Conservation (phyloP, 2,113 vertebrate species). For the Misgurnus mizolepis region DNA sequence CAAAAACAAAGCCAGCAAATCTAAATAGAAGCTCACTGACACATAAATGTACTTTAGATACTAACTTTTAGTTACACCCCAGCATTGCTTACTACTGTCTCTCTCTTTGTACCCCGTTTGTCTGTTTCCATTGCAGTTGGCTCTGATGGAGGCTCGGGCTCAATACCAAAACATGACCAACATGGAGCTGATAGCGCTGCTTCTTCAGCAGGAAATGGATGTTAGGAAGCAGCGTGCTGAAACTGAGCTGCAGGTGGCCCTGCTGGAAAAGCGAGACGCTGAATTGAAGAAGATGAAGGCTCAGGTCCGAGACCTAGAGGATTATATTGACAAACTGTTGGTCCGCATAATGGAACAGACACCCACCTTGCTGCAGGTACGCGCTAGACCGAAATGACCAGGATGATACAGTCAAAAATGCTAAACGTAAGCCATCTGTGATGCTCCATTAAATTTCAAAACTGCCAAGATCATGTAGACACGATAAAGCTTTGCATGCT, state of each 20-base stretch:
- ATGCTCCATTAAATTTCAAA: constrained; percentile 27
- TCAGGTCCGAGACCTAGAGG: constrained; percentile 90
- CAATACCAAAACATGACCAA: constrained; percentile 92
- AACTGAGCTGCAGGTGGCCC: constrained; percentile 64
- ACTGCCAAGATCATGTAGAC: constrained; percentile 33
- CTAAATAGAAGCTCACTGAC: neutral
- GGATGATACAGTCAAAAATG: constrained; percentile 54
- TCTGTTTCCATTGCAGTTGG: constrained; percentile 54
- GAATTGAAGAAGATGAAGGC: constrained; percentile 86
- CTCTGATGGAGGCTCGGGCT: constrained; percentile 71
- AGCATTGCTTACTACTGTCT: neutral
- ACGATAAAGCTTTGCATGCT: constrained; percentile 39
- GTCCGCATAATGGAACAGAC: constrained; percentile 97
- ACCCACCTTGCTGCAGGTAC: constrained; percentile 91
- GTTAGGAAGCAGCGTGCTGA: constrained; percentile 82
- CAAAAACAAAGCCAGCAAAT: neutral
- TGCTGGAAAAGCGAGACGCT: constrained; percentile 72
- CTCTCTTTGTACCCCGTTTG: neutral
- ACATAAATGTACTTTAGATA: neutral
- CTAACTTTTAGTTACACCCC: no score
- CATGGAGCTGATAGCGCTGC: constrained; percentile 90
- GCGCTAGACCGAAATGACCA: constrained; percentile 69
- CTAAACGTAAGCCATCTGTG: constrained; percentile 3
- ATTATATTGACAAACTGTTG: constrained; percentile 95
- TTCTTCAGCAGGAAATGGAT: constrained; percentile 85